Conservation (phyloP, 2,797 vertebrate species). For the Momotus momota region DNA sequence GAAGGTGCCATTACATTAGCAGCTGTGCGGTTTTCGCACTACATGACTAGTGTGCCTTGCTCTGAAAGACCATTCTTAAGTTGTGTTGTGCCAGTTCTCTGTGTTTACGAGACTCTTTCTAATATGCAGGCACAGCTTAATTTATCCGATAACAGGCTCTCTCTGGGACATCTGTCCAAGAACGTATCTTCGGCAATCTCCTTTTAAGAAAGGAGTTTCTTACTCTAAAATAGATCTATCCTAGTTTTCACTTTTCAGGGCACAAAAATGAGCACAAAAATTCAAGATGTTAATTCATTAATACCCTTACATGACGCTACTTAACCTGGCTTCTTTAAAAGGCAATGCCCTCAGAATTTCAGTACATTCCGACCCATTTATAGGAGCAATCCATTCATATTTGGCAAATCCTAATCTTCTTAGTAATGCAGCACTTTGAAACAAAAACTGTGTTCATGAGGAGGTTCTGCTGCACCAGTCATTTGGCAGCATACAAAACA, state of each 20-base stretch:
- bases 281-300: background rate
- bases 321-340: slow-evolving; percentile 61
- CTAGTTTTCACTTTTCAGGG: background rate
- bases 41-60: background rate
- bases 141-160: background rate
- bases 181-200: background rate
- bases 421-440: slow-evolving; percentile 47
- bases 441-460: slow-evolving; percentile 11
- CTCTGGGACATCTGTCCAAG: background rate
- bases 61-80: background rate
- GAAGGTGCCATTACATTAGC: background rate
- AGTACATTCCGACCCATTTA: slow-evolving; percentile 71
- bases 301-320: background rate
- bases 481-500: rapidly evolving
- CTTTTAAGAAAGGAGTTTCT: background rate
- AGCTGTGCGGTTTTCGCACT: background rate
- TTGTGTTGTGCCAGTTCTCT: background rate
- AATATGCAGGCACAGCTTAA: background rate
- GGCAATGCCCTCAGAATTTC: slow-evolving; percentile 44
- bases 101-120: background rate
- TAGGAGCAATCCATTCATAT: slow-evolving; percentile 51
- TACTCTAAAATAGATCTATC: background rate
- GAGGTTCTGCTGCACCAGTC: background rate
- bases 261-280: background rate
- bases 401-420: slow-evolving; percentile 55